Evolutionary conservation across 2,888 invertebrate species (phyloP), one percentile per base, ranked within the genome.

Genomic region (Ophioninae sp.): DNA sequence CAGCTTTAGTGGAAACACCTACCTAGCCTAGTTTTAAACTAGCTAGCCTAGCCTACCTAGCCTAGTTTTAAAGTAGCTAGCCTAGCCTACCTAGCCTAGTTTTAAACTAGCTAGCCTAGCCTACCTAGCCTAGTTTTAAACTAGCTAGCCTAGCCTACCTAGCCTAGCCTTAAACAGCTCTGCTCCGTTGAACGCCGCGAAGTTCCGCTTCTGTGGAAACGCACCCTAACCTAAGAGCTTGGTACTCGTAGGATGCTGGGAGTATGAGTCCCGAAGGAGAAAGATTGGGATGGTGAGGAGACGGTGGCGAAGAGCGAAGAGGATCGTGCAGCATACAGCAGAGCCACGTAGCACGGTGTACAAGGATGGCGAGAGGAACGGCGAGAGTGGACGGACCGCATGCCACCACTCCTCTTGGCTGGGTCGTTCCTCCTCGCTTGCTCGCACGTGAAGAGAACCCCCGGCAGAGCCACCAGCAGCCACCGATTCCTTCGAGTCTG

Each of bases 311-410:
- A 41, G 72, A 58, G 9, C 7, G n/a, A 10, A 58, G 39, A n/a
- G 2, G 8, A 23, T 41, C 71, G 79, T 44, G 80, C 72, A 83
- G 80, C 75, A 64, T 65, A 58, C 80, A 80, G 64, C 73, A 51
- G 67, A 71, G 76, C 67, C 44, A 59, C 76, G 77, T 64, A 73
- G 82, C 77, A 76, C 41, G 63, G 75, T 22, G n/a, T 22, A 64
- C 23, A 73, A 69, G 44, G 30, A 59, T 63, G 63, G 65, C 82
- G 78, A 81, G 82, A 80, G 84, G 86, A 86, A 86, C 88, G 90
- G 91, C 91, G 92, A 92, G 92, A 92, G 93, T 93, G 92, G 92
- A 91, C 90, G 91, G 91, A 92, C 93, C 90, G 90, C 92, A 92
- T 92, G 91, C 93, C 92, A 91, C 92, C 91, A 90, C 90, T 88